A percentile compares a stretch with the other conserved stretches of the same genome.
Conservation (phyloP, 2,113 vertebrate species). For the Nannobrachium achirus region DNA sequence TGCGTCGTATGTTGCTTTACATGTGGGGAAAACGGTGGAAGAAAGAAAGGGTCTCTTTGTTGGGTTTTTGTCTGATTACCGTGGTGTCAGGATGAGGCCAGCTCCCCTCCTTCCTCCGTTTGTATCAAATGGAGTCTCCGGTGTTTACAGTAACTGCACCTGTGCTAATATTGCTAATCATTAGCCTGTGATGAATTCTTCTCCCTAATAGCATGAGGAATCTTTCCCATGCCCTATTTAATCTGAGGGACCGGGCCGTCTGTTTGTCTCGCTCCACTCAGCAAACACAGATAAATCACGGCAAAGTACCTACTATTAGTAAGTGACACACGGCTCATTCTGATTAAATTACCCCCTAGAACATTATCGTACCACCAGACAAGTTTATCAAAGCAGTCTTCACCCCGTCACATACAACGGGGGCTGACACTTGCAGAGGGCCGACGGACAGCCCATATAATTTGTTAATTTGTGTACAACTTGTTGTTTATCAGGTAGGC, state of each 20-base stretch:
- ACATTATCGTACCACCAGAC: constrained; percentile 66
- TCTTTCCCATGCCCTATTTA: constrained; percentile 74
- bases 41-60: not conserved
- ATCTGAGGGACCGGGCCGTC: constrained; percentile 67
- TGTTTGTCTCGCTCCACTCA: constrained; percentile 69
- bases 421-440: constrained; percentile 25
- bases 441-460: constrained; percentile 15
- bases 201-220: constrained; percentile 64
- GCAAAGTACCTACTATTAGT: constrained; percentile 78
- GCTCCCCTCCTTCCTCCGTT: constrained; percentile 57
- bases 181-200: constrained; percentile 73
- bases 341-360: constrained; percentile 74
- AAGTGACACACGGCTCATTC: constrained; percentile 78
- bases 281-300: constrained; percentile 82
- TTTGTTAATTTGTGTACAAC: constrained; percentile 31
- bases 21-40: not conserved
- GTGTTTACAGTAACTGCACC: constrained; percentile 79
- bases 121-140: constrained; percentile 61
- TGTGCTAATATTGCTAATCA: constrained; percentile 79
- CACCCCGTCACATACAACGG: constrained; percentile 34
- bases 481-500: not conserved
- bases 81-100: constrained; percentile 43
- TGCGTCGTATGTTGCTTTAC: not conserved
- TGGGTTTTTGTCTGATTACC: constrained; percentile 18
- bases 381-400: constrained; percentile 56